Conservation (phyloP, 2,888 invertebrate genomes). For the Abrostola tripartita region DNA sequence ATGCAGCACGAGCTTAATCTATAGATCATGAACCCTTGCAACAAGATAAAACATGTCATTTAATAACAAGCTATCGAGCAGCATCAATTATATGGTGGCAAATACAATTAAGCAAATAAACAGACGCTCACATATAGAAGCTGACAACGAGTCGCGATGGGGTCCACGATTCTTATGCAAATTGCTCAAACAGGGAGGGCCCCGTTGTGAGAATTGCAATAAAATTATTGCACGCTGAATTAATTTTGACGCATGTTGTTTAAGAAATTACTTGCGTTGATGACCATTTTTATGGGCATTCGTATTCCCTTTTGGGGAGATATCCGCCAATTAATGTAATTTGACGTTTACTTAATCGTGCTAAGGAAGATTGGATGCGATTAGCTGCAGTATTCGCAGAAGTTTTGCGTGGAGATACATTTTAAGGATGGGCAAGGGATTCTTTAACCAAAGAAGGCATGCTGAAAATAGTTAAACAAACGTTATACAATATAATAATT, state of each 20-base stretch:
- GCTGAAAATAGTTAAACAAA: too few relatives aligned
- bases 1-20: conserved; percentile 9
- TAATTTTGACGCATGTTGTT: conserved; percentile 49
- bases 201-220: conserved; percentile 68
- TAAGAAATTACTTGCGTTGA: conserved; percentile 38
- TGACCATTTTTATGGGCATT: conserved; percentile 49
- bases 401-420: too few relatives aligned
- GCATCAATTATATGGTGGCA: conserved; percentile 66
- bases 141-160: conserved; percentile 63
- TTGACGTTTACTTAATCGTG: neutral
- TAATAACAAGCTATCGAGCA: conserved; percentile 51
- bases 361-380: too few relatives aligned
- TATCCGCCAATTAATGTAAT: conserved; percentile 18
- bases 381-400: too few relatives aligned
- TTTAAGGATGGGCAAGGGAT: too few relatives aligned
- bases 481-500: too few relatives aligned
- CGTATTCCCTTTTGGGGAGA: conserved; percentile 10
- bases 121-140: conserved; percentile 73
- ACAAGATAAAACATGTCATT: conserved; percentile 37
- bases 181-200: conserved; percentile 69
- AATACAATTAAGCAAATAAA: conserved; percentile 83
- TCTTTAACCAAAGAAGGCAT: too few relatives aligned
- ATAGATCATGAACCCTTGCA: conserved; percentile 22
- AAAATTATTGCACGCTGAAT: conserved; percentile 62
- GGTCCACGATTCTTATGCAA: conserved; percentile 79